Conservation (phyloP, 2,888 invertebrate genomes). For the Dryobotodes eremita region DNA sequence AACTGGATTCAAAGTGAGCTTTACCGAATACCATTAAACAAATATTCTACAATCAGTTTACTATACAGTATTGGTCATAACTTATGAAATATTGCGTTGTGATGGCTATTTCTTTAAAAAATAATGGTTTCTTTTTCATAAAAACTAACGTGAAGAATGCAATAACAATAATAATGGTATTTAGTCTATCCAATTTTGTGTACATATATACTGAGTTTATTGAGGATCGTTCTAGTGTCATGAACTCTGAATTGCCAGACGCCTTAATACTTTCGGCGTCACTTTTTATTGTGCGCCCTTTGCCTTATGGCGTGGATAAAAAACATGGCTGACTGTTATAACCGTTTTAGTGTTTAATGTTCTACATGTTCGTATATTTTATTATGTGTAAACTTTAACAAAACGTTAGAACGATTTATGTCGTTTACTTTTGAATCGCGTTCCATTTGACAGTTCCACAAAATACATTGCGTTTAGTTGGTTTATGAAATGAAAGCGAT, state of each 20-base stretch:
- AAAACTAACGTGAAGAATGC: background rate
- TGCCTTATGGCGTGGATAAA: slow-evolving; percentile 43
- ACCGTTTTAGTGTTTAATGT: slow-evolving; percentile 30
- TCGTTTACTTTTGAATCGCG: background rate
- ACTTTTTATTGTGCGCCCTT: slow-evolving; percentile 36
- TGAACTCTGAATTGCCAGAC: slow-evolving; percentile 32
- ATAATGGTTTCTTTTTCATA: background rate
- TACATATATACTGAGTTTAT: background rate
- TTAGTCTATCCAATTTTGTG: slow-evolving; percentile 7
- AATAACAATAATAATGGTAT: slow-evolving; percentile 11
- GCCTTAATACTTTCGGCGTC: slow-evolving; percentile 33
- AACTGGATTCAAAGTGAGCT: background rate
- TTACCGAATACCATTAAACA: background rate
- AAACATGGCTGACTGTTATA: slow-evolving; percentile 37
- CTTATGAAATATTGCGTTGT: background rate
- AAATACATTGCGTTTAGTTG: background rate
- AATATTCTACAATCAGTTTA: background rate
- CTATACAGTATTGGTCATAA: too few relatives aligned
- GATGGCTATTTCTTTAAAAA: background rate
- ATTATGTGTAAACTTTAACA: slow-evolving; percentile 24
- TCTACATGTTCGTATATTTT: background rate
- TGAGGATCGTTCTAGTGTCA: slow-evolving; percentile 17
- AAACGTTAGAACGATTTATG: background rate
- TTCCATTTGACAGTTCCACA: background rate
- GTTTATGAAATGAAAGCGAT: too few relatives aligned